Percentiles rank a stretch among this genome's conserved stretches.
Conservation (phyloP, 2,113 vertebrate species). For the Eulemur rufifrons region DNA sequence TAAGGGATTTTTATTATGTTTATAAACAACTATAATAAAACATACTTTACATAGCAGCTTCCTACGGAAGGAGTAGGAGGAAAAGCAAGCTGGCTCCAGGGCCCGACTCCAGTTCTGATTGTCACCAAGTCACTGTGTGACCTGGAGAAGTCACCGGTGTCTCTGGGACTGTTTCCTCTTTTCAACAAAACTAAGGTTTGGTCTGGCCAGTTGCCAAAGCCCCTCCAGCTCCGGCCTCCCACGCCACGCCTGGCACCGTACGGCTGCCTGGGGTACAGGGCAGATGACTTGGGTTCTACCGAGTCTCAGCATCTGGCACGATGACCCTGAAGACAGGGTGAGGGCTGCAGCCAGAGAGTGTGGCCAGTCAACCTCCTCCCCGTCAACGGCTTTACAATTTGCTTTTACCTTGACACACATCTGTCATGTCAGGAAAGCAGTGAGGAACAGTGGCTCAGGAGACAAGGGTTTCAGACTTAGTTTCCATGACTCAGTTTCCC, state of each 20-base stretch:
- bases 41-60: background rate
- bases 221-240: background rate
- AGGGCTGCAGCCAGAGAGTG: background rate
- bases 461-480: background rate
- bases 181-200: background rate
- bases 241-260: background rate
- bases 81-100: background rate
- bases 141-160: conserved; percentile 19
- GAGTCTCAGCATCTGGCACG: background rate
- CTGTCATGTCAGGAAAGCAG: background rate
- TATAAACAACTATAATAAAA: background rate
- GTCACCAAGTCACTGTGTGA: conserved; percentile 8
- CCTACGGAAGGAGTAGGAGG: background rate
- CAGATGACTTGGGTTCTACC: background rate
- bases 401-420: background rate
- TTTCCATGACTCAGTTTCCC: background rate
- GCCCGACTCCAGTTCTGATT: background rate
- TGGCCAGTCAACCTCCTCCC: too few species aligned
- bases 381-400: background rate
- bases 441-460: background rate
- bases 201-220: background rate
- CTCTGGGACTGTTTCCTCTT: conserved; percentile 34
- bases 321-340: background rate
- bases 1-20: conserved; percentile 17
- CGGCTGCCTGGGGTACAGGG: background rate